A percentile compares a stretch with the other conserved stretches of the same genome.
These are phyloP conservation scores for Physella acuta DNA, from an alignment of 1,140 invertebrate species.

Conservation along the genomic window DNA sequence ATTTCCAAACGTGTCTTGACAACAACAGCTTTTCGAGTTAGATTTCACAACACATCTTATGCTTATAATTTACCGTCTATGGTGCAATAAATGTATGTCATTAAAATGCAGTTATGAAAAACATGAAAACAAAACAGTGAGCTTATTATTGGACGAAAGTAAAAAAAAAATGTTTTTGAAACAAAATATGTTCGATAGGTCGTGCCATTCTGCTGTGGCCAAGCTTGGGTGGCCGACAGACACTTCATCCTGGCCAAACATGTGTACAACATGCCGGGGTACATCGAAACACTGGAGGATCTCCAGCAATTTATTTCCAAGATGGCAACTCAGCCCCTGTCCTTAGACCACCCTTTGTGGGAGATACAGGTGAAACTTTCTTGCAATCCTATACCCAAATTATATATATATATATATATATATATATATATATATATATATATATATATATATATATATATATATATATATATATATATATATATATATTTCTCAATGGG, in stretches of 20 bases:
- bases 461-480: not conserved
- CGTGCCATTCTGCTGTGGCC: constrained; percentile 58
- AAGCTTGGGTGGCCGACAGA: constrained; percentile 63
- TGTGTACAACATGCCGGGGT: constrained; percentile 58
- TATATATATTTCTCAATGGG: not conserved
- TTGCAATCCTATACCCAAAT: no score
- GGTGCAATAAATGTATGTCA: no score
- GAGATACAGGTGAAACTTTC: constrained; percentile 62
- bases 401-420: not conserved
- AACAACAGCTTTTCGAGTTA: no score
- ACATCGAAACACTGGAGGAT: constrained; percentile 51
- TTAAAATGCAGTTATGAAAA: no score
- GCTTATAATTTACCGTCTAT: no score
- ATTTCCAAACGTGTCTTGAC: no score
- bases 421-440: not conserved
- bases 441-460: not conserved
- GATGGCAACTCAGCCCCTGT: constrained; percentile 59
- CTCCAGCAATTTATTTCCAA: constrained; percentile 60
- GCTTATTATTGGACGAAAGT: no score
- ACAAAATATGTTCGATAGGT: no score
- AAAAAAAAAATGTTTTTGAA: no score
- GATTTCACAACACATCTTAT: no score
- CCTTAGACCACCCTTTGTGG: constrained; percentile 63
- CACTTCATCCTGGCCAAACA: constrained; percentile 65
- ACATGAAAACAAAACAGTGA: no score